These are phyloP conservation scores for Leptodactylus fuscus DNA, from an alignment of 2,113 vertebrate species.

Conservation along the genomic window DNA sequence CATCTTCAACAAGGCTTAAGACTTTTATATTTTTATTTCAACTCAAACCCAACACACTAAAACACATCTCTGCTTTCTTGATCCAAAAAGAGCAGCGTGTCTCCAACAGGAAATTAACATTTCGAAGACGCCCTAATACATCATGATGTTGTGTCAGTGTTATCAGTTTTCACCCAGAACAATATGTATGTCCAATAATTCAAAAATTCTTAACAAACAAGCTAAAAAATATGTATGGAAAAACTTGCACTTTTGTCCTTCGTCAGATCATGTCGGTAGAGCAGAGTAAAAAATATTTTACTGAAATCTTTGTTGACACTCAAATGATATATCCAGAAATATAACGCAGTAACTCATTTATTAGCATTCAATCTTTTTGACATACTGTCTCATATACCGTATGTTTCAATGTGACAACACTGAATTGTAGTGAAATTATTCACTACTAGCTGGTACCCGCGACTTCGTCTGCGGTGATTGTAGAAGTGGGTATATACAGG, in stretches of 20 bases:
- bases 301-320: too few relatives aligned
- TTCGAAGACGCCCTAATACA: not conserved
- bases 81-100: not conserved
- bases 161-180: conserved; percentile 13
- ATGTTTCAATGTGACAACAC: too few relatives aligned
- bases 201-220: not conserved
- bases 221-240: not conserved
- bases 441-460: too few relatives aligned
- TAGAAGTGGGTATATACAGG: too few relatives aligned
- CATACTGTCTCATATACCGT: too few relatives aligned
- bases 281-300: not conserved
- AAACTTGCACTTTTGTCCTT: not conserved
- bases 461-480: too few relatives aligned
- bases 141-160: not conserved
- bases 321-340: too few relatives aligned
- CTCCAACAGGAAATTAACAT: conserved; percentile 36
- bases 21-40: not conserved
- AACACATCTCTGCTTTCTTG: not conserved
- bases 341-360: too few relatives aligned
- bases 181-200: not conserved
- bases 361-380: too few relatives aligned
- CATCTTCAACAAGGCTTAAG: not conserved
- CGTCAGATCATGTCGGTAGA: not conserved
- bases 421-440: too few relatives aligned
- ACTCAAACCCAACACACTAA: not conserved